Percentiles rank a stretch among this genome's conserved stretches.
Conservation (phyloP, 2,113 vertebrate genomes). For the Butorides virescens region DNA sequence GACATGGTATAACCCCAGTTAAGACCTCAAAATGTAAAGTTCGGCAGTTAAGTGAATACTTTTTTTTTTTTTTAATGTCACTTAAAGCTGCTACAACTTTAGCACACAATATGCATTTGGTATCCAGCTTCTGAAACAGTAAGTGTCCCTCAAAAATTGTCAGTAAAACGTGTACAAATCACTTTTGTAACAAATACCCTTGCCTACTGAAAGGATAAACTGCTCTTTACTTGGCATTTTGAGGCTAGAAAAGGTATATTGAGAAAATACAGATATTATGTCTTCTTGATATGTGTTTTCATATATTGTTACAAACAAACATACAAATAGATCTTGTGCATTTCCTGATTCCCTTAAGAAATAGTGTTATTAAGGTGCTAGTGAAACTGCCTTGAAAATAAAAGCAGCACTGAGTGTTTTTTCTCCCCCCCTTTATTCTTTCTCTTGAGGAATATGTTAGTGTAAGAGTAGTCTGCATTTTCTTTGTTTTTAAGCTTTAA, state of each 20-base stretch:
- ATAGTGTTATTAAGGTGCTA: neutral
- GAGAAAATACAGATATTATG: neutral
- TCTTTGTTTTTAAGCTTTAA: constrained; percentile 17
- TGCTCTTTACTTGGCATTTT: neutral
- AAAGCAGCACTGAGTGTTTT: neutral
- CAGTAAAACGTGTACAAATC: neutral
- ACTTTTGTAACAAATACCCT: neutral
- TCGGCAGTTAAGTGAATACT: neutral
- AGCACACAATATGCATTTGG: neutral
- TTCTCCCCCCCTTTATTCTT: constrained; percentile 1
- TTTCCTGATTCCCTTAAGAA: neutral
- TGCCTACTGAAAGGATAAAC: constrained; percentile 8
- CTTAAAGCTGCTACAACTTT: neutral
- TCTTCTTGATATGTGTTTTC: neutral
- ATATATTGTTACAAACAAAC: neutral
- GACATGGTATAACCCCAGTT: neutral
- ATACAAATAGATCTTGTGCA: neutral
- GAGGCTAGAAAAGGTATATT: neutral
- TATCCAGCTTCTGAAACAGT: constrained; percentile 21
- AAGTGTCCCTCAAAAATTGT: neutral
- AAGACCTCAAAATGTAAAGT: constrained; percentile 26
- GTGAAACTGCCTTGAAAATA: neutral
- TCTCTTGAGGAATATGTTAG: neutral
- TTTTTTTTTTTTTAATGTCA: neutral
- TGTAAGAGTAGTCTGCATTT: neutral